Conservation (phyloP, 2,888 invertebrate species). For the Portevinia maculata region DNA sequence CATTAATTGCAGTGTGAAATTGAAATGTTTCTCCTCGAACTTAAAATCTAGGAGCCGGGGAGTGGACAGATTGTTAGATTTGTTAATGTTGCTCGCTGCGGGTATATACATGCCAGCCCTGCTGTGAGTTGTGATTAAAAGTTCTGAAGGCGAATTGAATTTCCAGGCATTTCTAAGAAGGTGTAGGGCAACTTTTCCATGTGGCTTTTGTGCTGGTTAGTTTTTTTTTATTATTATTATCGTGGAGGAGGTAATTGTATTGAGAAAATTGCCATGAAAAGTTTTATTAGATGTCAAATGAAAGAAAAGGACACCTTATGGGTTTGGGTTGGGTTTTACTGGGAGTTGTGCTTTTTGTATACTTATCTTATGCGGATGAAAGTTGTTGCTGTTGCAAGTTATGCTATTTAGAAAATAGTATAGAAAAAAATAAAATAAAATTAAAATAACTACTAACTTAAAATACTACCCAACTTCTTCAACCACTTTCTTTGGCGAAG, state of each 20-base stretch:
- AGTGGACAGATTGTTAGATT: slow-evolving; percentile 5
- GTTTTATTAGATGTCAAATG: slow-evolving; percentile 41
- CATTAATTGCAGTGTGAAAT: slow-evolving; percentile 62
- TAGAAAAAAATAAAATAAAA: too few relatives aligned
- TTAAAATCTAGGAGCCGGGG: neutral
- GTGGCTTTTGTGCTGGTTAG: neutral
- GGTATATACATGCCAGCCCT: neutral
- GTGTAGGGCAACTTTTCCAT: slow-evolving; percentile 2
- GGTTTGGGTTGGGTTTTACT: neutral
- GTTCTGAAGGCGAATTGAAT: slow-evolving; percentile 26
- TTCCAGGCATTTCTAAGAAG: slow-evolving; percentile 2
- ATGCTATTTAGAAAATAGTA: too few relatives aligned
- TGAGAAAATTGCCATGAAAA: slow-evolving; percentile 23
- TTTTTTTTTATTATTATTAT: neutral
- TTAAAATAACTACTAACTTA: too few relatives aligned
- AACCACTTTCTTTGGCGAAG: too few relatives aligned
- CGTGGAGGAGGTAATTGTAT: slow-evolving; percentile 29
- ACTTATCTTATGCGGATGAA: too few relatives aligned
- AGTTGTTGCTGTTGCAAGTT: too few relatives aligned
- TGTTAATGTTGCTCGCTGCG: neutral
- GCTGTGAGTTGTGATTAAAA: slow-evolving; percentile 35
- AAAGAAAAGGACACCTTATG: slow-evolving; percentile 5
- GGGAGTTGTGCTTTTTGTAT: neutral
- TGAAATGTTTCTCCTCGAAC: slow-evolving; percentile 25
- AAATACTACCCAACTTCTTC: too few relatives aligned